Conservation (phyloP, 2,888 invertebrate genomes). For the Notodonta dromedarius region DNA sequence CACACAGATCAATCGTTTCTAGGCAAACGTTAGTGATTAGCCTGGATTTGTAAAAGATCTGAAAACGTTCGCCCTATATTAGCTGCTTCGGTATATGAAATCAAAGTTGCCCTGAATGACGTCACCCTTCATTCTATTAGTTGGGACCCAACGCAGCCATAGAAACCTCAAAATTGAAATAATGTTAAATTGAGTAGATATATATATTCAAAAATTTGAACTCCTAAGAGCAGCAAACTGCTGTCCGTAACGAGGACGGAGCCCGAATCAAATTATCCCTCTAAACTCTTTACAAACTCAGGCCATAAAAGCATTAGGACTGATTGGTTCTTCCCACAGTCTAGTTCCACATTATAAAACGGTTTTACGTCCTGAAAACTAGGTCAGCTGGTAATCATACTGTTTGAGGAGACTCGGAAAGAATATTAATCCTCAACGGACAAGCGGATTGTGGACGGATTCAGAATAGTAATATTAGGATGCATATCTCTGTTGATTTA, state of each 20-base stretch:
- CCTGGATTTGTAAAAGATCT: no score
- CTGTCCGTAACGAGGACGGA: not conserved
- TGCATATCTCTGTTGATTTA: not conserved
- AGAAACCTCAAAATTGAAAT: not conserved
- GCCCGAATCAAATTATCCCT: not conserved
- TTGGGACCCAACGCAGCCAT: no score
- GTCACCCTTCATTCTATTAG: no score
- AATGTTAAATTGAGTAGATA: not conserved
- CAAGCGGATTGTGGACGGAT: slow-evolving; percentile 25
- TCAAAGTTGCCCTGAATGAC: no score
- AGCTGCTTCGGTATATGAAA: no score
- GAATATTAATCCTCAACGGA: slow-evolving; percentile 35
- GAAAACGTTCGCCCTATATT: no score
- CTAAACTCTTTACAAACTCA: not conserved
- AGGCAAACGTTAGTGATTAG: no score
- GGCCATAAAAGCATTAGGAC: slow-evolving; percentile 1
- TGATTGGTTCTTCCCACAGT: not conserved
- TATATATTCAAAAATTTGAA: not conserved
- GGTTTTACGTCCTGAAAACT: slow-evolving; percentile 26
- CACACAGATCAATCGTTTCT: no score
- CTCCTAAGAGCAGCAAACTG: not conserved
- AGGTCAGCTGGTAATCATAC: slow-evolving; percentile 36
- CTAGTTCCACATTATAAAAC: slow-evolving; percentile 23
- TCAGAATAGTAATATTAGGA: not conserved
- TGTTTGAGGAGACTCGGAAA: slow-evolving; percentile 30